phyloP scores from a whole-genome alignment of 2,113 vertebrate species.

The Mohoua ochrocephala region DNA sequence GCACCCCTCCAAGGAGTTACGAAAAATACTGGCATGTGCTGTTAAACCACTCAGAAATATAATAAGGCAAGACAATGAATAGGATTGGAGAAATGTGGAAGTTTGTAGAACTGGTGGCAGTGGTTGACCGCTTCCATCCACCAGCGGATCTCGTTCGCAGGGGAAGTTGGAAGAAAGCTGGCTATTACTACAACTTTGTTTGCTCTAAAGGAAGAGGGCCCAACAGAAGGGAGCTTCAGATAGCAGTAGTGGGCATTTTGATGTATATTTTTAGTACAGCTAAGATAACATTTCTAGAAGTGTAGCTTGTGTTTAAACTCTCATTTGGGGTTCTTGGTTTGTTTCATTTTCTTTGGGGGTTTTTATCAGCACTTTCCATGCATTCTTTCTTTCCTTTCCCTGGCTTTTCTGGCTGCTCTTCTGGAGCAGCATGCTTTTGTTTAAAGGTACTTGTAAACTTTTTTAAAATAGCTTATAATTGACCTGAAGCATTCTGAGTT shows the following conservation, averaged over 20 bases:
- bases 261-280: slow-evolving; percentile 16
- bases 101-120: not conserved
- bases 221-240: slow-evolving; percentile 52
- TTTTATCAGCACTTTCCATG: not conserved
- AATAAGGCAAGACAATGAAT: not conserved
- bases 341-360: not conserved
- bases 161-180: slow-evolving; percentile 41
- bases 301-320: not conserved
- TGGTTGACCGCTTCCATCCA: not conserved
- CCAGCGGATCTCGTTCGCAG: not conserved
- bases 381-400: not conserved
- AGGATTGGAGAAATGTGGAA: not conserved
- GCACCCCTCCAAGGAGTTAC: not conserved
- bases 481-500: not conserved
- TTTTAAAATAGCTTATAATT: not conserved
- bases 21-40: not conserved
- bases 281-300: not conserved
- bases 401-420: not conserved
- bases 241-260: slow-evolving; percentile 29
- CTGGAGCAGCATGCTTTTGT: not conserved
- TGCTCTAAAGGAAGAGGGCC: slow-evolving; percentile 53
- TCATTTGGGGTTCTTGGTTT: slow-evolving; percentile 5
- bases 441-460: not conserved
- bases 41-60: not conserved
- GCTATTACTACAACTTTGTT: slow-evolving; percentile 8